Conservation (phyloP, 2,797 vertebrate genomes). For the Bufotes viridis region DNA sequence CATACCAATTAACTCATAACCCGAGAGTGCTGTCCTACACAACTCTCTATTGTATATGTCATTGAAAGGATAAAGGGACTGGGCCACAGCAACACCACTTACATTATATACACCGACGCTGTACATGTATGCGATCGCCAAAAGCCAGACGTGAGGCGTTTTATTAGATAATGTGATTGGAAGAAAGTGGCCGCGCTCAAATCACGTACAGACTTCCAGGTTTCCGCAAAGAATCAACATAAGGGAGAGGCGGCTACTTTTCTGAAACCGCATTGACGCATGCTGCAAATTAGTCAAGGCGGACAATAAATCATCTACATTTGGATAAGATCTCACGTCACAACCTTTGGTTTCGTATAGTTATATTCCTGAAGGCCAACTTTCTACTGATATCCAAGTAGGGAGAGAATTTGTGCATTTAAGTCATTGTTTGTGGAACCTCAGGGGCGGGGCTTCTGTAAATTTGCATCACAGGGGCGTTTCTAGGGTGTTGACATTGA, state of each 20-base stretch:
- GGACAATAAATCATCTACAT: too few relatives aligned
- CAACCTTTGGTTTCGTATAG: too few relatives aligned
- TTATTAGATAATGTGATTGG: not conserved
- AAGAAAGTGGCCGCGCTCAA: not conserved
- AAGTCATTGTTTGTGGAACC: too few relatives aligned
- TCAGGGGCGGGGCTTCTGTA: too few relatives aligned
- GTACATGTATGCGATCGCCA: not conserved
- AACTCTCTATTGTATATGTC: slow-evolving; percentile 7
- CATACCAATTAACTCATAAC: slow-evolving; percentile 39
- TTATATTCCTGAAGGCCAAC: too few relatives aligned
- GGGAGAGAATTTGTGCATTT: too few relatives aligned
- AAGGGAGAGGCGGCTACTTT: not conserved
- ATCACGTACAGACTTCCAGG: too few relatives aligned
- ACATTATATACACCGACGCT: not conserved
- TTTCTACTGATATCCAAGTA: too few relatives aligned
- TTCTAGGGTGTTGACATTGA: too few relatives aligned
- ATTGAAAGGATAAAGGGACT: not conserved
- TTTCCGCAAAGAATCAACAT: not conserved
- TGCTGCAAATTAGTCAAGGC: too few relatives aligned
- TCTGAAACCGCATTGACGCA: not conserved
- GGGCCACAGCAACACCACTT: not conserved
- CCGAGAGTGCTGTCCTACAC: slow-evolving; percentile 26
- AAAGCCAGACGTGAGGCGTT: not conserved
- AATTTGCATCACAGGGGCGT: too few relatives aligned
- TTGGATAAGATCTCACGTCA: too few relatives aligned